These are phyloP conservation scores for Muscicapa adusta DNA, from an alignment of 2,113 vertebrate genomes.

Conservation along the genomic window DNA sequence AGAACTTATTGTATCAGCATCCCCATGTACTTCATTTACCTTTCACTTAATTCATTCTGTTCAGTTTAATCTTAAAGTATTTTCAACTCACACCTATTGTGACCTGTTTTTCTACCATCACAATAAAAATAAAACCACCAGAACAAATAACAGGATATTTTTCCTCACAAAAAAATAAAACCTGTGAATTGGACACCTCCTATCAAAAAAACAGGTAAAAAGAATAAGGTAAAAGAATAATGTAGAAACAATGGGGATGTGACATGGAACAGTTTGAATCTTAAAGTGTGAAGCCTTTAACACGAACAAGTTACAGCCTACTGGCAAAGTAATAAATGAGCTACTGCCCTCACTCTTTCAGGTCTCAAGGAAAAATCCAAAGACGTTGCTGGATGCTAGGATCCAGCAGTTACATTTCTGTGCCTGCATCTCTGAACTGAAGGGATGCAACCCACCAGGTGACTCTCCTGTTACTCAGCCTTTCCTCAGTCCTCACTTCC, in stretches of 20 bases:
- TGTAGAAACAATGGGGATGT: neutral
- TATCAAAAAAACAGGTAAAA: neutral
- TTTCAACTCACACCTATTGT: neutral
- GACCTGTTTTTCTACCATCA: neutral
- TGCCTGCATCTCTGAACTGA: slow-evolving; percentile 1
- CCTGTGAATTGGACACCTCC: neutral
- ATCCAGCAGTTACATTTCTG: neutral
- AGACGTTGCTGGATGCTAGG: neutral
- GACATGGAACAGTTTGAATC: neutral
- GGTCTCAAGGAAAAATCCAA: neutral
- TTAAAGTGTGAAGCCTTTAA: neutral
- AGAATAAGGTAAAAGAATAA: neutral
- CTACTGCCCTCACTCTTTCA: neutral
- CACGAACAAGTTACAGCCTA: neutral
- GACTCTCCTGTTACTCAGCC: slow-evolving; percentile 41
- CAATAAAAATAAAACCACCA: too few relatives aligned
- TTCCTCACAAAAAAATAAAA: neutral
- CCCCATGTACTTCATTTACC: neutral
- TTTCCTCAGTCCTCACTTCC: neutral
- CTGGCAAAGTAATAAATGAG: neutral
- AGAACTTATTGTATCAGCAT: neutral
- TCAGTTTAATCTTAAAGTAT: neutral
- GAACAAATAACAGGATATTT: neutral
- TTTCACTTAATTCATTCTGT: neutral
- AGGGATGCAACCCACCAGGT: slow-evolving; percentile 3